Evolutionary conservation across 2,797 vertebrate genomes (phyloP), one percentile per base, ranked within the genome.

Genomic region (Nyctibius grandis): DNA sequence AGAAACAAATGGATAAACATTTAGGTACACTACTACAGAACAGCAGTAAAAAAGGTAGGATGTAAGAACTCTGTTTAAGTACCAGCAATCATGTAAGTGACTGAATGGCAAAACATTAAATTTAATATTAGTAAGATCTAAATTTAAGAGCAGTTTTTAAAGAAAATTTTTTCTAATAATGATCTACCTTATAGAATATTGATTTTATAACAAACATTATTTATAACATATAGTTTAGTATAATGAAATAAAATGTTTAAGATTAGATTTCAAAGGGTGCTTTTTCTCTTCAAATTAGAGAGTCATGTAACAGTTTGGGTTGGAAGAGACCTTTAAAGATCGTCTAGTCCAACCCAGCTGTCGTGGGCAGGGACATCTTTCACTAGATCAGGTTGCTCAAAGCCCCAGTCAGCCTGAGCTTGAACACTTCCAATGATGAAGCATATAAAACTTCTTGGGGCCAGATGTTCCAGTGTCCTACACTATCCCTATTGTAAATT

Each of bases 281-380:
- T 81, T 88, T 63, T 63, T 17, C 20, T 33, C 47, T 54, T 70
- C 21, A 20, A 47, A 50, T 38, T 69, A 14, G 2, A n/a, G 14
- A 47, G 19, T 5, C 53, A 6, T 5, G 1, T 8, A 36, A 31
- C 1, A 11, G 5, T 6, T 20, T 38, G 9, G 7, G 19, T 14
- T 80, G 28, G 20, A 63, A 59, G 26, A 28, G 12, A 57, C 9
- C 12, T 61, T 73, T 64, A 21, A 47, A 23, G 12, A 29, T 34
- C 33, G 47, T 6, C 5, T 60, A 5, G 28, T 72, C 31, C 40
- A 51, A 33, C n/a, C 11, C 9, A 3, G 1, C 15, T 63, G 15
- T 25, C 3, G 2, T 4, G 6, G 26, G 15, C 31, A 57, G 22
- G 6, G 13, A 83, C 20, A 86, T 3, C 48, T 60, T 45, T 7